Percentiles rank a stretch among this genome's conserved stretches.
These are phyloP conservation scores for Drosophila recens DNA, from an alignment of 2,888 invertebrate genomes.

Conservation along the genomic window DNA sequence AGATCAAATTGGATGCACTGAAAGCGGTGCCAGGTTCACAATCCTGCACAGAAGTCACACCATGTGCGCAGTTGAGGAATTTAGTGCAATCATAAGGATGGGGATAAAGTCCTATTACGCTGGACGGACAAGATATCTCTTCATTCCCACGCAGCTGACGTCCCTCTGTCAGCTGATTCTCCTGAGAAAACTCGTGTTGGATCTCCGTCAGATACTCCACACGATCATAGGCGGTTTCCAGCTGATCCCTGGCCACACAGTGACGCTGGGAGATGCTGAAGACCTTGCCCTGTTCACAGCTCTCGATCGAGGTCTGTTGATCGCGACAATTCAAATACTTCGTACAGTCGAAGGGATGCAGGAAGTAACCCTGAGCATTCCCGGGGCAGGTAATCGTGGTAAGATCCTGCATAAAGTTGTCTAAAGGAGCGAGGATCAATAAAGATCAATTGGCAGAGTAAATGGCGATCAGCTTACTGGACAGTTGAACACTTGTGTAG, in stretches of 20 bases:
- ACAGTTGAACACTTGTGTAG: constrained; percentile 5
- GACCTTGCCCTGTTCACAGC: constrained; percentile 88
- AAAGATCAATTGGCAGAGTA: no score
- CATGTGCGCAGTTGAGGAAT: constrained; percentile 88
- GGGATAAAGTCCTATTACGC: constrained; percentile 86
- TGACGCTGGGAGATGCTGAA: constrained; percentile 87
- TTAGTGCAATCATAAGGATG: constrained; percentile 88
- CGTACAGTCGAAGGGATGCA: constrained; percentile 86
- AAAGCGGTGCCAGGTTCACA: constrained; percentile 89
- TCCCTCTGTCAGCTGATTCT: not conserved
- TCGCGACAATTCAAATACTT: constrained; percentile 89
- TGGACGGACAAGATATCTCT: constrained; percentile 86
- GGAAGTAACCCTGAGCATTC: constrained; percentile 85
- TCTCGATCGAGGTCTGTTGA: constrained; percentile 87
- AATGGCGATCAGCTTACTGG: constrained; percentile 15
- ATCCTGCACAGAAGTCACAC: constrained; percentile 86
- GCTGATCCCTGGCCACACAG: constrained; percentile 87
- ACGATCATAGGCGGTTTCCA: constrained; percentile 83
- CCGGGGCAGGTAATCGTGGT: constrained; percentile 85
- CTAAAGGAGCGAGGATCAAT: constrained; percentile 19
- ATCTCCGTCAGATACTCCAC: constrained; percentile 75
- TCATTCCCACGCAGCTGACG: constrained; percentile 81
- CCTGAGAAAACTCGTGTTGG: constrained; percentile 62
- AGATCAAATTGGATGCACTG: constrained; percentile 86
- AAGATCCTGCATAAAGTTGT: constrained; percentile 72